These are phyloP conservation scores for Amazona ochrocephala DNA, from an alignment of 2,797 vertebrate genomes.

Conservation along the genomic window DNA sequence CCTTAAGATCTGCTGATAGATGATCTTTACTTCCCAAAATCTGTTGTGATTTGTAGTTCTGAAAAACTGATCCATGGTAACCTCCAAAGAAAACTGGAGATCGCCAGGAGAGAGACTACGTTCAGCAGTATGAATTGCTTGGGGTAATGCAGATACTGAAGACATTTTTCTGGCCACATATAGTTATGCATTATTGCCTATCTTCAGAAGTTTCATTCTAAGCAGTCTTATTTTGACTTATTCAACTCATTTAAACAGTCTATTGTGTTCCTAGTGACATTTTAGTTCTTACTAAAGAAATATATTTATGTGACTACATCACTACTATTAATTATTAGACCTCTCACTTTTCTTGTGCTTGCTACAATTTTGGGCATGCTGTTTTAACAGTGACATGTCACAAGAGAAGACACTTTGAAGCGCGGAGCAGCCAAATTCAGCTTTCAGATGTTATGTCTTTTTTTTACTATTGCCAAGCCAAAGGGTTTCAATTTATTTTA, in stretches of 20 bases:
- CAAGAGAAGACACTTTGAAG: not conserved
- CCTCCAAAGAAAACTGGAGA: not conserved
- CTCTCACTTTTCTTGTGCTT: conserved; percentile 12
- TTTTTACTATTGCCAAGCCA: not conserved
- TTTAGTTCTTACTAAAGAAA: conserved; percentile 42
- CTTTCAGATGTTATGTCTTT: not conserved
- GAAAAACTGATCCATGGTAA: not conserved
- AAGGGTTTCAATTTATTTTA: not conserved
- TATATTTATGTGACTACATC: conserved; percentile 37
- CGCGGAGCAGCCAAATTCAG: not conserved
- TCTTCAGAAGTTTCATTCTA: not conserved
- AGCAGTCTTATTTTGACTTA: not conserved
- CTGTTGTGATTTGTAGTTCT: not conserved
- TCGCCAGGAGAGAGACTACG: not conserved
- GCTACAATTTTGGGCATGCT: conserved; percentile 2
- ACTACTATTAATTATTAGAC: conserved; percentile 41
- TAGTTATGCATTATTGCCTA: not conserved
- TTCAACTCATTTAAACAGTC: not conserved
- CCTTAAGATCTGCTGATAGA: not conserved
- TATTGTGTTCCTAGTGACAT: conserved; percentile 2
- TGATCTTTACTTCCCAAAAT: not conserved
- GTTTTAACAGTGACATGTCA: conserved; percentile 7
- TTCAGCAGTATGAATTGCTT: not conserved
- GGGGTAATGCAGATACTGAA: not conserved
- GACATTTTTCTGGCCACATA: not conserved